Evolutionary conservation across 2,888 invertebrate genomes (phyloP).

Genomic region (Ectemnius continuus): DNA sequence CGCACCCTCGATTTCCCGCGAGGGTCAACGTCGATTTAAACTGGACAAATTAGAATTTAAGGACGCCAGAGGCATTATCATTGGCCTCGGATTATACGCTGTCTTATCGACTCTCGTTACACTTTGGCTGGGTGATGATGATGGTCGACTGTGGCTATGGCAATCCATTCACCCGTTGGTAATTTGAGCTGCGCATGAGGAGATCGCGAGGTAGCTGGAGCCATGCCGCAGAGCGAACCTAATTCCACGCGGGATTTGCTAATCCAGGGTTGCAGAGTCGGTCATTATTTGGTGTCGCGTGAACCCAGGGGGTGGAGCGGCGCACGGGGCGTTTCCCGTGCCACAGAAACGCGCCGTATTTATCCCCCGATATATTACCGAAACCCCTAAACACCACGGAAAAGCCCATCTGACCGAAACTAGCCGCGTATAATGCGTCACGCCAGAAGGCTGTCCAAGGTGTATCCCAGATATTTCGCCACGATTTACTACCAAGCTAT

Average conservation of each 20-base stretch:
- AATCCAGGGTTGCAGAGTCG: slow-evolving; percentile 73
- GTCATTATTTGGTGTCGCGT: slow-evolving; percentile 76
- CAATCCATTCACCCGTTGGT: slow-evolving; percentile 46
- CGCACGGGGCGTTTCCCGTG: slow-evolving; percentile 55
- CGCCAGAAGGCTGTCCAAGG: slow-evolving; percentile 37
- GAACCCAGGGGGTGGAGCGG: slow-evolving; percentile 69
- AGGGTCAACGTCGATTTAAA: background rate
- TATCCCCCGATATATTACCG: slow-evolving; percentile 70
- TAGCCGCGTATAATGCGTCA: slow-evolving; percentile 47
- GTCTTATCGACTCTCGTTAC: background rate
- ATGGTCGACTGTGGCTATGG: slow-evolving; percentile 18
- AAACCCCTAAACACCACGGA: slow-evolving; percentile 62
- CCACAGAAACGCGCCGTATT: slow-evolving; percentile 64
- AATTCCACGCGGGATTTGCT: slow-evolving; percentile 75
- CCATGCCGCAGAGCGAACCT: slow-evolving; percentile 65
- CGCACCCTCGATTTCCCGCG: background rate
- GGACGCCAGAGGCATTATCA: background rate
- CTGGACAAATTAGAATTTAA: background rate
- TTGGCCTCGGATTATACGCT: background rate
- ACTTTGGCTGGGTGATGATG: background rate
- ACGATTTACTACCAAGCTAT: slow-evolving; percentile 21
- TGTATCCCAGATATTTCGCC: slow-evolving; percentile 38
- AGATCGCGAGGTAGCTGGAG: slow-evolving; percentile 24
- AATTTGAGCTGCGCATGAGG: slow-evolving; percentile 30
- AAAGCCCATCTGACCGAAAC: slow-evolving; percentile 58